phyloP scores from a whole-genome alignment of 2,797 vertebrate species.

The Acomys russatus region DNA sequence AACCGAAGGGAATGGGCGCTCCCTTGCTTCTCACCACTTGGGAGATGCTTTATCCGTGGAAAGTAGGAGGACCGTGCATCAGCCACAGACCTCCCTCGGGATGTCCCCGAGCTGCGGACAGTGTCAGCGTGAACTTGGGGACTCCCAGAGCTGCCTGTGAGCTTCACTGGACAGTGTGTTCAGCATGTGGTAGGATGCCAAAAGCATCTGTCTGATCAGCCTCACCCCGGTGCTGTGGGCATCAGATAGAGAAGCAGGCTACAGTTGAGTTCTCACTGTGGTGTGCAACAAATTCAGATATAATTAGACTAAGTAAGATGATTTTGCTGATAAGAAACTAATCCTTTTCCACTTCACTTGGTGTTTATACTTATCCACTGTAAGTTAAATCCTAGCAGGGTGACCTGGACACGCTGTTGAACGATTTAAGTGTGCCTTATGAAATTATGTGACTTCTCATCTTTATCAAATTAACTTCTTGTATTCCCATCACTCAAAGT shows the following conservation, averaged over 20 bases:
- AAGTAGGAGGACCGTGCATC: conserved; percentile 62
- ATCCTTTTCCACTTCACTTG: background rate
- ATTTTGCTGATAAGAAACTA: conserved; percentile 57
- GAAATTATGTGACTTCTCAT: conserved; percentile 65
- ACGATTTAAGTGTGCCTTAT: conserved; percentile 65
- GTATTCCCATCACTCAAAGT: conserved; percentile 5
- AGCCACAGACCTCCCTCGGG: conserved; percentile 69
- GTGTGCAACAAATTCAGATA: conserved; percentile 82
- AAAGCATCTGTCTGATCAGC: conserved; percentile 52
- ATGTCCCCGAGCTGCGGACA: conserved; percentile 75
- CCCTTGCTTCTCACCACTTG: conserved; percentile 65
- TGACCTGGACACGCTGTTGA: conserved; percentile 24
- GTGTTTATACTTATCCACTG: conserved; percentile 48
- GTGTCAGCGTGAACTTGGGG: conserved; percentile 72
- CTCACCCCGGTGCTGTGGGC: conserved; percentile 67
- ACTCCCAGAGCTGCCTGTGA: conserved; percentile 68
- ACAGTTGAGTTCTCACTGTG: conserved; percentile 81
- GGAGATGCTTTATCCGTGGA: conserved; percentile 68
- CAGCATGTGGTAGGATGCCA: conserved; percentile 70
- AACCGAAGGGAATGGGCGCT: conserved; percentile 64
- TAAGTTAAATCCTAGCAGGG: conserved; percentile 67
- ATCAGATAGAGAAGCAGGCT: conserved; percentile 80
- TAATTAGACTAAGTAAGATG: conserved; percentile 73
- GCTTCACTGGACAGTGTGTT: conserved; percentile 61
- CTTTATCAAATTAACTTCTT: conserved; percentile 46